phyloP scores from a whole-genome alignment of 1,140 invertebrate genomes.

The Drosophila setifemur region DNA sequence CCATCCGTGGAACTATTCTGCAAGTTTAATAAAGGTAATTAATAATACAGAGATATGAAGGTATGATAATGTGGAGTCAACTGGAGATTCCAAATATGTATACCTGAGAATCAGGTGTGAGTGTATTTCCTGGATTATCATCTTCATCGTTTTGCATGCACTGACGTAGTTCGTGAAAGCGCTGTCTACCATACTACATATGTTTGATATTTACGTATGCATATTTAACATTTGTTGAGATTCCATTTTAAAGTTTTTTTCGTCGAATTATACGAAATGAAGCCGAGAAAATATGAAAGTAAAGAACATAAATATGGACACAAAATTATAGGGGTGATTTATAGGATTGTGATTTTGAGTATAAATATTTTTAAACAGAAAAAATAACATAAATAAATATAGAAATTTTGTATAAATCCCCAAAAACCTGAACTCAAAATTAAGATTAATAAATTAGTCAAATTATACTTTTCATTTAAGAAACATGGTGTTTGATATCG shows the following conservation, averaged over 20 bases:
- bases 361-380: not conserved
- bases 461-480: too few relatives aligned
- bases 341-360: not conserved
- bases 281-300: conserved; percentile 71
- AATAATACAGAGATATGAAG: not conserved
- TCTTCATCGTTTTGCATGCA: conserved; percentile 93
- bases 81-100: conserved; percentile 80
- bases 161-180: conserved; percentile 91
- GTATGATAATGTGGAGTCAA: not conserved
- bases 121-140: conserved; percentile 85
- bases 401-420: too few relatives aligned
- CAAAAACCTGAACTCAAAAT: too few relatives aligned
- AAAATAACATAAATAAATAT: not conserved
- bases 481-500: too few relatives aligned
- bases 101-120: conserved; percentile 91
- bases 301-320: conserved; percentile 67
- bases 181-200: conserved; percentile 84
- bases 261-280: conserved; percentile 55
- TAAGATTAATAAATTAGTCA: too few relatives aligned
- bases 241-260: conserved; percentile 28
- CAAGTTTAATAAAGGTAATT: not conserved
- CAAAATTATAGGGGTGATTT: conserved; percentile 53
- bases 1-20: conserved; percentile 84
- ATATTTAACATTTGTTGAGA: conserved; percentile 43
- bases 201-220: conserved; percentile 15